phyloP scores from a whole-genome alignment of 1,140 invertebrate species.

The Calliphora vicina region DNA sequence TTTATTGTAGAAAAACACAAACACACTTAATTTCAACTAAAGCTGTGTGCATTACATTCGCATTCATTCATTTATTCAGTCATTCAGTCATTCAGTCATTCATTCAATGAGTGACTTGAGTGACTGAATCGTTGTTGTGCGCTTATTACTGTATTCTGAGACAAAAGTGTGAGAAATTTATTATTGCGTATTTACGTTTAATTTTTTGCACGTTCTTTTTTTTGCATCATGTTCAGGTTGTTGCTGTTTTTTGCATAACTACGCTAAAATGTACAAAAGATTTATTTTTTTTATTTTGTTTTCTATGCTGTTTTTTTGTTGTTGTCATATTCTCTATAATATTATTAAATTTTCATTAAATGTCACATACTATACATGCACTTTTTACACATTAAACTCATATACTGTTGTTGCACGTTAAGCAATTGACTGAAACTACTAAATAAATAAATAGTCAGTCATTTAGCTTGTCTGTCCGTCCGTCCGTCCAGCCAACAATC shows the following conservation, averaged over 20 bases:
- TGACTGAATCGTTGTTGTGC: background rate
- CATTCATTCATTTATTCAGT: constrained; percentile 16
- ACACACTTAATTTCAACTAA: background rate
- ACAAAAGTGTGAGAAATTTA: constrained; percentile 29
- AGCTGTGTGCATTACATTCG: background rate
- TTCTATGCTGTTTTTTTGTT: background rate
- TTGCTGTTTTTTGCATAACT: background rate
- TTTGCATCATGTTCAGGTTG: background rate
- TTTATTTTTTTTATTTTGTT: background rate
- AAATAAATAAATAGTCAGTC: background rate
- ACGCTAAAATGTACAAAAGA: background rate
- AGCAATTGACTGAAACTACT: background rate
- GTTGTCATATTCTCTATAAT: background rate
- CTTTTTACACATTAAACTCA: background rate
- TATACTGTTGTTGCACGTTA: background rate
- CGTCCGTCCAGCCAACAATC: background rate
- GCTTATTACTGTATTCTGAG: background rate
- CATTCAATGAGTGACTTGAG: constrained; percentile 17
- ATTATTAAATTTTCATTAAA: constrained; percentile 33
- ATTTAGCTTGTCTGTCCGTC: background rate
- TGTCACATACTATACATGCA: constrained; percentile 7
- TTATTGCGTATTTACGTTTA: constrained; percentile 30
- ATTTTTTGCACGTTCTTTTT: background rate
- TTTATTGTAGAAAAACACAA: background rate
- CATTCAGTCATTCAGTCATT: background rate